Percentiles rank a stretch among this genome's conserved stretches.
Evolutionary conservation across 2,888 invertebrate species (phyloP).

Genomic region (Dynastes hyllus): DNA sequence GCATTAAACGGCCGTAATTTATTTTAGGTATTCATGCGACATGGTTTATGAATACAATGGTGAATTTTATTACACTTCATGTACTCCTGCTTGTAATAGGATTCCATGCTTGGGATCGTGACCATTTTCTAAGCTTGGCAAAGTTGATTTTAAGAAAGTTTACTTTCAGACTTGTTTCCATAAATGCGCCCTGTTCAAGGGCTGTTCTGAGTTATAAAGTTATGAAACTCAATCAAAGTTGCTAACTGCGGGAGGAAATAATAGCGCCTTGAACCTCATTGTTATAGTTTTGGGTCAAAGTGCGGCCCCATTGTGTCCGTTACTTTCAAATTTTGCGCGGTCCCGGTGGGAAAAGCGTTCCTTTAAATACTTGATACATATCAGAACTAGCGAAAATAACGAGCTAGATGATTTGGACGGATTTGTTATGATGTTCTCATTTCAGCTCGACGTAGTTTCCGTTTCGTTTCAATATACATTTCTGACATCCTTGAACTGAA

Average conservation of each 20-base stretch:
- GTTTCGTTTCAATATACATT: too few species aligned
- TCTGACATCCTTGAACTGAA: too few species aligned
- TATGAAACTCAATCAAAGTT: conserved; percentile 42
- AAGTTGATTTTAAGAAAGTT: conserved; percentile 33
- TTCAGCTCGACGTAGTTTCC: too few species aligned
- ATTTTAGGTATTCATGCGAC: too few species aligned
- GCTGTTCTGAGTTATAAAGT: conserved; percentile 35
- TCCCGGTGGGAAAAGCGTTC: neutral
- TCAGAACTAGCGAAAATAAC: conserved; percentile 1
- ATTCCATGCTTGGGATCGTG: neutral
- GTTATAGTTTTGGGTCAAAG: conserved; percentile 42
- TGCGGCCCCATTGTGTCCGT: conserved; percentile 18
- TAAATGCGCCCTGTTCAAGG: conserved; percentile 27
- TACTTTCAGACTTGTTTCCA: conserved; percentile 20
- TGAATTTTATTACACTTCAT: too few species aligned
- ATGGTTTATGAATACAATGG: too few species aligned
- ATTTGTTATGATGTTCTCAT: too few species aligned
- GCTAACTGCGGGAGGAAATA: conserved; percentile 30
- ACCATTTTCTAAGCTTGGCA: conserved; percentile 23
- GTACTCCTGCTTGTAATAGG: too few species aligned
- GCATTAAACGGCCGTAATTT: too few species aligned
- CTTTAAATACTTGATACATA: neutral
- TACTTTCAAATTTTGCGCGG: conserved; percentile 7
- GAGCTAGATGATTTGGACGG: neutral
- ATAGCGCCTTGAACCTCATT: conserved; percentile 11